phyloP scores from a whole-genome alignment of 2,888 invertebrate genomes.

The Pocota personata region DNA sequence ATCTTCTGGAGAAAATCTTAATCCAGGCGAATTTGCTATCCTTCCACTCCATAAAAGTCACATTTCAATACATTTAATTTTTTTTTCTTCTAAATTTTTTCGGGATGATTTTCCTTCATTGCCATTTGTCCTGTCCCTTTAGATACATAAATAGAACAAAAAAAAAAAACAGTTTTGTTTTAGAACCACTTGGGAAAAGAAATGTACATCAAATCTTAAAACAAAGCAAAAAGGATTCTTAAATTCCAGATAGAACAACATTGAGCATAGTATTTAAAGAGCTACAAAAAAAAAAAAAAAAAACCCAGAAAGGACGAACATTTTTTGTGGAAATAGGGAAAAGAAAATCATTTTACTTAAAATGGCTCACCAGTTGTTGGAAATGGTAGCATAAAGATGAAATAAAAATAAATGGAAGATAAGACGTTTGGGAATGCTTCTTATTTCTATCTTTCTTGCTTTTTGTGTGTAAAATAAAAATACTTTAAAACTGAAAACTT shows the following conservation, averaged over 20 bases:
- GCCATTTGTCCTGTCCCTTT: conserved; percentile 50
- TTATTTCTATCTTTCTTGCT: background rate
- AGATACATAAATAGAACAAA: conserved; percentile 10
- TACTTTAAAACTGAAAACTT: conserved; percentile 17
- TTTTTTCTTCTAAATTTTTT: conserved; percentile 34
- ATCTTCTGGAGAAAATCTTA: conserved; percentile 37
- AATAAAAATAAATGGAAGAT: conserved; percentile 61
- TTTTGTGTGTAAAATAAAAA: conserved; percentile 10
- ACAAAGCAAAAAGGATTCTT: conserved; percentile 60
- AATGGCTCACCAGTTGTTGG: conserved; percentile 57
- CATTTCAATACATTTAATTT: conserved; percentile 59
- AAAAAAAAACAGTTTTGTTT: conserved; percentile 40
- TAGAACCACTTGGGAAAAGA: conserved; percentile 44
- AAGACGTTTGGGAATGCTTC: conserved; percentile 47
- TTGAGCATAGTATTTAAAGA: conserved; percentile 51
- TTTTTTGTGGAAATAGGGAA: conserved; percentile 36
- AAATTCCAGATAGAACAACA: conserved; percentile 46
- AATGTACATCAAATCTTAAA: conserved; percentile 62
- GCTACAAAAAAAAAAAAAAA: conserved; percentile 20
- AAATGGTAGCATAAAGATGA: conserved; percentile 45
- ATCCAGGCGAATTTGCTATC: conserved; percentile 51
- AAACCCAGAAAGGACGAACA: conserved; percentile 5
- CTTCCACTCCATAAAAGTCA: conserved; percentile 62
- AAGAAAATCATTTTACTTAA: conserved; percentile 48
- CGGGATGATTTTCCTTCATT: conserved; percentile 38